A percentile compares a stretch with the other conserved stretches of the same genome.
phyloP scores from a whole-genome alignment of 1,140 invertebrate species.

The Drosophila yakuba region DNA sequence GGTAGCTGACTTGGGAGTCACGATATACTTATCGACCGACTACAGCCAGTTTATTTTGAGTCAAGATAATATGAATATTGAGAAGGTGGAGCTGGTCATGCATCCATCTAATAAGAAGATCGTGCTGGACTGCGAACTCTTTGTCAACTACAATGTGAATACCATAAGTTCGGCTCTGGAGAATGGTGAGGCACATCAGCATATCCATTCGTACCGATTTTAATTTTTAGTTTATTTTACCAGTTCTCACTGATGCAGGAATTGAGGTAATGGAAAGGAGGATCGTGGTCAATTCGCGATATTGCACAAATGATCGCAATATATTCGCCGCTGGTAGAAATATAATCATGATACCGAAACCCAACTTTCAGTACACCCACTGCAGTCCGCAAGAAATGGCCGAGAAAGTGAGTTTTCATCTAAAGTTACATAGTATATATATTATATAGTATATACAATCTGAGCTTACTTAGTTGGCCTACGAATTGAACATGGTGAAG shows the following conservation, averaged over 20 bases:
- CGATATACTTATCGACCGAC: slow-evolving; percentile 11
- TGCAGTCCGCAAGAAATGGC: slow-evolving; percentile 46
- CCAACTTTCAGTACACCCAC: slow-evolving; percentile 45
- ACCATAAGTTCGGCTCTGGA: slow-evolving; percentile 3
- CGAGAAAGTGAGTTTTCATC: slow-evolving; percentile 32
- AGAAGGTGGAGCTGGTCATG: slow-evolving; percentile 26
- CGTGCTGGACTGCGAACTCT: slow-evolving; percentile 33
- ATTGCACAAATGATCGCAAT: slow-evolving; percentile 44
- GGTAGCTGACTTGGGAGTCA: slow-evolving; percentile 49
- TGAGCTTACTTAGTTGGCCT: slow-evolving; percentile 8
- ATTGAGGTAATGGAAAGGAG: slow-evolving; percentile 15
- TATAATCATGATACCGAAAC: neutral
- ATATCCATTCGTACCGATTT: neutral
- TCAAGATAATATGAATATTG: slow-evolving; percentile 7
- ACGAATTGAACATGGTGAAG: slow-evolving; percentile 12
- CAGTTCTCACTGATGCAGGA: slow-evolving; percentile 16
- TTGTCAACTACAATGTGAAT: slow-evolving; percentile 45
- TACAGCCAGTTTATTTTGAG: neutral
- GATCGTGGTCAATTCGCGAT: slow-evolving; percentile 48
- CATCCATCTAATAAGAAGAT: neutral
- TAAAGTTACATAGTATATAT: too few species aligned
- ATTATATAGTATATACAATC: too few species aligned
- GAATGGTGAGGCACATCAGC: neutral
- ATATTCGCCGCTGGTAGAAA: slow-evolving; percentile 58
- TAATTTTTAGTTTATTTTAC: neutral